These are phyloP conservation scores for Clytia hemisphaerica DNA, from an alignment of 30 jellyfish, hydroid and myxozoan genomes.

Conservation along the genomic window DNA sequence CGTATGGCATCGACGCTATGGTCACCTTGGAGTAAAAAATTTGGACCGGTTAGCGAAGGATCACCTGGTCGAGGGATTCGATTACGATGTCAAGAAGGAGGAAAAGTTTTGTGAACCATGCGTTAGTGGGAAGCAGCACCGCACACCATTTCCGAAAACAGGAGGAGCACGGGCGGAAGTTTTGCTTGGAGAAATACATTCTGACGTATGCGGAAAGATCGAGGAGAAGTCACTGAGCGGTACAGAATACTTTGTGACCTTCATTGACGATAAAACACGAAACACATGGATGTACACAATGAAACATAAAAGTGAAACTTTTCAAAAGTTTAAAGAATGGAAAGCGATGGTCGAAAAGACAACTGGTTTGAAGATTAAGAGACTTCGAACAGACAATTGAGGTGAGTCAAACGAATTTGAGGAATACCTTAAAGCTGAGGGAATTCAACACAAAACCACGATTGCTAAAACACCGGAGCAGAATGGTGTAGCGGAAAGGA, in stretches of 20 bases:
- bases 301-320: conserved; percentile 31
- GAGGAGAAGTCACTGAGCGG: conserved; percentile 36
- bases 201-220: conserved; percentile 55
- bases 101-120: conserved; percentile 25
- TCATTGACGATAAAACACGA: too few relatives aligned
- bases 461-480: too few relatives aligned
- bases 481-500: too few relatives aligned
- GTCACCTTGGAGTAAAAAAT: conserved; percentile 28
- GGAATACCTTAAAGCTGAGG: too few relatives aligned
- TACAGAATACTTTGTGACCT: too few relatives aligned
- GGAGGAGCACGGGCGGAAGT: conserved; percentile 37
- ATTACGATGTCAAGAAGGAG: background rate
- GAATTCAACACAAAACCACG: too few relatives aligned
- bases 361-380: conserved; percentile 26
- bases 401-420: too few relatives aligned
- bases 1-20: conserved; percentile 42
- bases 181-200: conserved; percentile 22
- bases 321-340: conserved; percentile 24
- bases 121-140: conserved; percentile 29
- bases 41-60: conserved; percentile 1
- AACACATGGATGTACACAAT: too few relatives aligned
- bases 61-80: conserved; percentile 37
- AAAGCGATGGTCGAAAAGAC: conserved; percentile 32
- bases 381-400: conserved; percentile 30
- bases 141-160: conserved; percentile 16